Evolutionary conservation across 2,888 invertebrate genomes (phyloP), one percentile per base, ranked within the genome.

Genomic region (Agrypnus murinus): DNA sequence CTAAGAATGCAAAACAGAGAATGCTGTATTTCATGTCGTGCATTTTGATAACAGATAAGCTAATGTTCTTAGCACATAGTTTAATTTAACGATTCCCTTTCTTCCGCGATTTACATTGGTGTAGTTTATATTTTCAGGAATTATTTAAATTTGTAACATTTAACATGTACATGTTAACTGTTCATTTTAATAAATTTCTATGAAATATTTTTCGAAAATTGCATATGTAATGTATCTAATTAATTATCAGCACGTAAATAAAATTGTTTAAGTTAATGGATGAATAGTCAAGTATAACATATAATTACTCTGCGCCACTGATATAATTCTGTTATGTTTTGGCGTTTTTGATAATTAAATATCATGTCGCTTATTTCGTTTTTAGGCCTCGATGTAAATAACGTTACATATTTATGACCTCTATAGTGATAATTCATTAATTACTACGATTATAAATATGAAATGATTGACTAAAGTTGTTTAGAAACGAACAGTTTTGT

Each of bases 281-380:
- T 25, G 25, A 25, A 2, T 25, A 25, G 3, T 25, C 3, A 25
- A 25, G 25, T 43, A 43, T 2, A 14, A 10, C 5, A n/a, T 50
- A 32, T 32, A 50, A 50, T 50, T 50, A 31, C 25, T 12, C 6
- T 6, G 32, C 50, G 50, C 50, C 50, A 50, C 50, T 50, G 50
- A 31, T 50, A 50, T 50, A 12, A 10, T 0, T 25, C n/a, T 25
- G 25, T 25, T 25, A n/a, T 48, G n/a, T 48, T 50, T 32, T 50
- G 50, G 31, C 25, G 7, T 12, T 19, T 50, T 50, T 25, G 31
- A 50, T 17, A 50, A 7, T 50, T 15, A 31, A 38, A 10, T 38
- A 10, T 50, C 7, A 19, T n/a, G 19, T n/a, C 10, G 10, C 31
- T 12, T n/a, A n/a, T n/a, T n/a, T 10, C 48, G 1, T 48, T 50